Evolutionary conservation across 1,140 invertebrate species (phyloP), one percentile per base, ranked within the genome.

Genomic region (Meloidogyne exigua): DNA sequence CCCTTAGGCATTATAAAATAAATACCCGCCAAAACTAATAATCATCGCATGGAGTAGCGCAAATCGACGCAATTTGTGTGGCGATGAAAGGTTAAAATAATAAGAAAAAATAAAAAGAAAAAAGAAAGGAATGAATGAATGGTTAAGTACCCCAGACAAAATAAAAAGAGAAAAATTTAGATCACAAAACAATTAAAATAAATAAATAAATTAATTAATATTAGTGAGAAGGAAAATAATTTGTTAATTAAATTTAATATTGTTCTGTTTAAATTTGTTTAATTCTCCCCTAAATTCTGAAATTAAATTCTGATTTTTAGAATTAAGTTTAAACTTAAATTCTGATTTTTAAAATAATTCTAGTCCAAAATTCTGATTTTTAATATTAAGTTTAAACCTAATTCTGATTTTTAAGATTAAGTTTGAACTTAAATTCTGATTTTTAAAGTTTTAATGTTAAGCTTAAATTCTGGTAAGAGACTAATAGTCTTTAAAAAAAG

Each of bases 141-240:
- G 49, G 13, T 49, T 18, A n/a, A 49, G 3, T n/a, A n/a, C 49
- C 44, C 49, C 49, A 57, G 49, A 57, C 49, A 57, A 57, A 57
- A 49, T 49, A 49, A 57, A 57, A 18, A 10, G 7, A 49, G 9
- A 49, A 18, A 49, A 57, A 57, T 57, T 57, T 57, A 57, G 49
- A 57, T 57, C 49, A 57, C 49, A 57, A 57, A 57, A 57, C 49
- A 57, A 57, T 57, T 57, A 57, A 57, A 57, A 57, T 18, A 57
- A 57, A 57, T 57, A 5, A 4, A 49, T n/a, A 57, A 57, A 57
- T 49, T n/a, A n/a, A n/a, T n/a, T n/a, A n/a, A 18, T 13, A 49
- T 18, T 4, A 15, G 44, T 57, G 49, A 18, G 49, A 57, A 57
- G 36, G 36, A 39, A 39, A 39, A 39, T 39, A 39, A 39, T 39